These are phyloP conservation scores for Morbakka virulenta DNA, from an alignment of 30 jellyfish, hydroid and myxozoan genomes.

Conservation along the genomic window DNA sequence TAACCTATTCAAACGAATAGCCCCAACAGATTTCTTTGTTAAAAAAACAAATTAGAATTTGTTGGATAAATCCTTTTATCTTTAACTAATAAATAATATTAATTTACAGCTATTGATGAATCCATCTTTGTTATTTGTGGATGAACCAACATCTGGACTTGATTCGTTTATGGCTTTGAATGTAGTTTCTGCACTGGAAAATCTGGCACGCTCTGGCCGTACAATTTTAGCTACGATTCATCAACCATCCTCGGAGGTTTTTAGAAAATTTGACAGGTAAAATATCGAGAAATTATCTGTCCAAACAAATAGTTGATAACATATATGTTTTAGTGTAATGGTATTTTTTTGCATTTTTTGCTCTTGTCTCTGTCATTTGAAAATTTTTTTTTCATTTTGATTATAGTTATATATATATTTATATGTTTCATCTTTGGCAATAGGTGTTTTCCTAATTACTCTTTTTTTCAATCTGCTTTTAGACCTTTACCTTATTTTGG, in stretches of 20 bases:
- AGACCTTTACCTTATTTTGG: no score
- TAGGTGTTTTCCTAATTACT: no score
- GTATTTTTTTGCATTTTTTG: not conserved
- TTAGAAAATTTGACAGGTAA: not conserved
- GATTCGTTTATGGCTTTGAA: constrained; percentile 3
- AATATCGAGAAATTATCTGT: not conserved
- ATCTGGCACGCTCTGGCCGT: not conserved
- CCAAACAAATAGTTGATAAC: not conserved
- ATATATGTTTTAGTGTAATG: not conserved
- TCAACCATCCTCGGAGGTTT: constrained; percentile 9
- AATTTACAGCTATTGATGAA: not conserved
- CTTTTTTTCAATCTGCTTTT: no score
- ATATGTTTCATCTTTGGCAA: no score
- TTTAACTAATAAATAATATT: no score
- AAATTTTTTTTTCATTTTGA: not conserved
- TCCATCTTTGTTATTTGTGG: constrained; percentile 4
- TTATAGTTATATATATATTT: no score
- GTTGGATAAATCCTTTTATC: no score
- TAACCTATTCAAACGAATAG: no score
- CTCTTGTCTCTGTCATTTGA: not conserved
- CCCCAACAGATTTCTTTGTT: no score
- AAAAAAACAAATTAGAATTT: no score
- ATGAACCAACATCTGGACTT: constrained; percentile 8
- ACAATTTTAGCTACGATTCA: constrained; percentile 4
- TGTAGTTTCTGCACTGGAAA: not conserved